Evolutionary conservation across 2,888 invertebrate species (phyloP).

Genomic region (Synanthedon tipuliformis): DNA sequence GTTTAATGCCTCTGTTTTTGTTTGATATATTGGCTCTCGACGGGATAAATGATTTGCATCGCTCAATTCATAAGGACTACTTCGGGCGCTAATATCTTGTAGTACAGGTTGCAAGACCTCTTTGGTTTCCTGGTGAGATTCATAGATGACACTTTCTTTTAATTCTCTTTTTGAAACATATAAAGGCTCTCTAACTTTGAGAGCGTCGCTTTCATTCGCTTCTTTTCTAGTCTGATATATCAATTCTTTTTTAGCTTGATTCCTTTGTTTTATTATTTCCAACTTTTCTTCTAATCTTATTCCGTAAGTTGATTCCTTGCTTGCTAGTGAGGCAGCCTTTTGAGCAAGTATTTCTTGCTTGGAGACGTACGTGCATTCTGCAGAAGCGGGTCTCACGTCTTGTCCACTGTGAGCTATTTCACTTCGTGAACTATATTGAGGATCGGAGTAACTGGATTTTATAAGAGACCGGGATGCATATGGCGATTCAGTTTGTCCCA

Average conservation of each 20-base stretch:
- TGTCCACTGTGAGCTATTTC: conserved; percentile 39
- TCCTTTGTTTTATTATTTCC: conserved; percentile 64
- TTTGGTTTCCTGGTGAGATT: conserved; percentile 61
- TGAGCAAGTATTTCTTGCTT: conserved; percentile 64
- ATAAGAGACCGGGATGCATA: conserved; percentile 50
- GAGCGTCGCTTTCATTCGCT: conserved; percentile 54
- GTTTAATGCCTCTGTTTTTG: conserved; percentile 44
- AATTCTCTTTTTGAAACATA: conserved; percentile 65
- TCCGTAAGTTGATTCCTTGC: conserved; percentile 49
- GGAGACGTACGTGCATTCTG: conserved; percentile 62
- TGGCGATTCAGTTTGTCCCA: conserved; percentile 48
- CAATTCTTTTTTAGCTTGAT: conserved; percentile 65
- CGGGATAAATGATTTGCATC: conserved; percentile 64
- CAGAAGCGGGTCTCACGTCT: conserved; percentile 49
- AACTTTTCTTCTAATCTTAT: conserved; percentile 57
- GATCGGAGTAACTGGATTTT: conserved; percentile 59
- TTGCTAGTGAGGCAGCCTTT: conserved; percentile 60
- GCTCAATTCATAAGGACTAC: conserved; percentile 61
- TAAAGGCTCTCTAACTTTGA: conserved; percentile 57
- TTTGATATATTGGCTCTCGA: conserved; percentile 57
- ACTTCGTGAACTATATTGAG: conserved; percentile 33
- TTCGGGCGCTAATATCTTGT: conserved; percentile 43
- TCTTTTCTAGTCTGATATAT: conserved; percentile 65
- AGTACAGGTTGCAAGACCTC: conserved; percentile 26
- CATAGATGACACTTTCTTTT: conserved; percentile 64